Base-by-base conservation (phyloP, 2,113 vertebrate species). In the Motacilla alba region DNA sequence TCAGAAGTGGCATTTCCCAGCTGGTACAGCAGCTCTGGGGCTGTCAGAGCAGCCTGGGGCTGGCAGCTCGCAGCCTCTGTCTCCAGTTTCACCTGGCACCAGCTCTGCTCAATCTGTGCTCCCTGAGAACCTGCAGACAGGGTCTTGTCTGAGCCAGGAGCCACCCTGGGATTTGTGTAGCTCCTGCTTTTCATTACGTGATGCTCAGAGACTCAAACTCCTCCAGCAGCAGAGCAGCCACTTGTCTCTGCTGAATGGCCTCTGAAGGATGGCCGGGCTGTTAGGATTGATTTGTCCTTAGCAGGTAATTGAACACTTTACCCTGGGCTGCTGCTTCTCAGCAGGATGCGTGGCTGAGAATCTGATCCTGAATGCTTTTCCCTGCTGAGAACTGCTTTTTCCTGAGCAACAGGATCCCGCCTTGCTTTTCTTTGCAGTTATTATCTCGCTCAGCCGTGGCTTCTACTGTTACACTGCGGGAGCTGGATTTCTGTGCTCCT, bases 311-410 rank as follows among this genome's bases (percentile, higher is more conserved):
- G 74, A 97, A 95, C 74, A 27, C 89, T 89, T 70, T 33, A 35
- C 31, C 63, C 53, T 30, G 10, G 49, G 78, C 74, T 79, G 83
- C 87, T 39, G 37, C 93, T 62, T 87, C 93, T 92, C 92, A 72
- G 94, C 76, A 53, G 88, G 93, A 63, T 72, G 72, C 30, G 72
- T 68, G 83, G 33, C 76, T 87, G 83, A 79, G 76, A 94, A 87
- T 68, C 83, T 87, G 94, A 96, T 94, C 88, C 88, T 86, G 80
- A 74, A 70, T 63, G 64, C 50, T 90, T 89, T 93, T 95, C 69
- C 90, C 85, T 95, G 73, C 90, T 86, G 86, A 60, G 86, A 94
- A 37, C 60, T 74, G 73, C 37, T 88, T 93, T 83, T 83, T 86
- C 82, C 49, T 4, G 26, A 93, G 94, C 88, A 87, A 81, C 88